Base-by-base conservation (phyloP, 2,113 vertebrate species). In the Amazona vittata region DNA sequence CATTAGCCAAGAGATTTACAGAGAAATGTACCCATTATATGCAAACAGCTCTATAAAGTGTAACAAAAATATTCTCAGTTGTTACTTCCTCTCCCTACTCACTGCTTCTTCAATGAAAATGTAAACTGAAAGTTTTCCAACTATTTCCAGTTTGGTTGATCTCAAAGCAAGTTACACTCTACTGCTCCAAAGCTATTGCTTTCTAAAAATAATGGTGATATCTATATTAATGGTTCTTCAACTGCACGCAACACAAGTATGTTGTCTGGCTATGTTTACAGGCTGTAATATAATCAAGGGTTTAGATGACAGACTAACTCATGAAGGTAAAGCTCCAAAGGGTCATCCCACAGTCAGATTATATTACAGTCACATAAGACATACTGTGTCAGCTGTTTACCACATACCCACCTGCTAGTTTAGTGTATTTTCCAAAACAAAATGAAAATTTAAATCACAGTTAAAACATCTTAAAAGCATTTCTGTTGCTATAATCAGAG, bases 361-460 rank as follows among this genome's bases (percentile, higher is more conserved):
- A 46, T 83, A 52, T 96, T 94, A 92, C 93, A 85, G 89, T 68
- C 90, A 59, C 25, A 24, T 24, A 86, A 96, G 64, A 79, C 35
- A 74, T 52, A 60, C 82, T 49, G 39, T 86, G 73, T 94, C 93
- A 97, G 95, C 91, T 96, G 87, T 93, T 97, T 86, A 75, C 74
- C 93, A 93, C 47, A 46, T 86, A 94, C 35, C 46, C 79, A 82
- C 49, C 57, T 71, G 83, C 26, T 86, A 71, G 52, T 86, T 93
- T 88, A 85, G 77, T 44, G 33, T 14, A 79, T 95, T 97, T 96
- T 96, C 96, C 96, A 96, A 97, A 97, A 94, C 91, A 97, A 97
- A 96, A 96, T 14, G 10, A 94, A 96, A 95, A 94, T 69, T 84
- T 94, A 83, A 96, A 96, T 97, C 86, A 89, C 85, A 89, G 47